A percentile compares a stretch with the other conserved stretches of the same genome.
These are phyloP conservation scores for Brienomyrus longianalis DNA, from an alignment of 2,113 vertebrate genomes.

Conservation along the genomic window DNA sequence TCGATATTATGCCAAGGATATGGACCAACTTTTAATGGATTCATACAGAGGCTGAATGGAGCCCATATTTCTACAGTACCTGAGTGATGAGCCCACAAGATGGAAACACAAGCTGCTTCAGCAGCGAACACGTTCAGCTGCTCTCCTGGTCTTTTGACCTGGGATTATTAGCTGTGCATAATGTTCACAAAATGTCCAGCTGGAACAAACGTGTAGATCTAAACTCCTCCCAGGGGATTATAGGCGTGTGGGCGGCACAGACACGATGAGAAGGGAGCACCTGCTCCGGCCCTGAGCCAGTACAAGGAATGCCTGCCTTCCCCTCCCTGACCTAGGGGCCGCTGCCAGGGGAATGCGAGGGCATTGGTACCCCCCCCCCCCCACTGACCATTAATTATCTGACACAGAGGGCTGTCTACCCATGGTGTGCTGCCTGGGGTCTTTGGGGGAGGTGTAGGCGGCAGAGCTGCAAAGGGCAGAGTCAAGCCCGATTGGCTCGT, in stretches of 20 bases:
- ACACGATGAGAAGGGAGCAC: not conserved
- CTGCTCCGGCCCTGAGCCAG: not conserved
- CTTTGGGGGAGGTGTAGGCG: not conserved
- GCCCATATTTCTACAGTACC: not conserved
- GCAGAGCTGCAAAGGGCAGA: not conserved
- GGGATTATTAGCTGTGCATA: not conserved
- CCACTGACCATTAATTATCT: not conserved
- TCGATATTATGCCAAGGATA: not conserved
- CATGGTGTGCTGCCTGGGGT: not conserved
- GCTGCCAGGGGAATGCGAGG: not conserved
- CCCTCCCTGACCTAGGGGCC: not conserved
- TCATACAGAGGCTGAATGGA: not conserved
- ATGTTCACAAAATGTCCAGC: not conserved
- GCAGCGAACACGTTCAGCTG: not conserved
- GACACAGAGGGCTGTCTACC: not conserved
- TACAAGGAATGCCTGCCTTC: not conserved
- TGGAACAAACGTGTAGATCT: not conserved
- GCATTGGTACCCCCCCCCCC: not conserved
- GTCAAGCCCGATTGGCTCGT: not conserved
- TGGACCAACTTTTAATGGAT: not conserved
- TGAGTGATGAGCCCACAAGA: not conserved
- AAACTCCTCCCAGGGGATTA: not conserved
- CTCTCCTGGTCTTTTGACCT: not conserved
- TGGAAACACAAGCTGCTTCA: not conserved
- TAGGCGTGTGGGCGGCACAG: not conserved